Percentiles rank a stretch among this genome's conserved stretches.
phyloP scores from a whole-genome alignment of 2,797 vertebrate genomes.

The Cuniculus paca region DNA sequence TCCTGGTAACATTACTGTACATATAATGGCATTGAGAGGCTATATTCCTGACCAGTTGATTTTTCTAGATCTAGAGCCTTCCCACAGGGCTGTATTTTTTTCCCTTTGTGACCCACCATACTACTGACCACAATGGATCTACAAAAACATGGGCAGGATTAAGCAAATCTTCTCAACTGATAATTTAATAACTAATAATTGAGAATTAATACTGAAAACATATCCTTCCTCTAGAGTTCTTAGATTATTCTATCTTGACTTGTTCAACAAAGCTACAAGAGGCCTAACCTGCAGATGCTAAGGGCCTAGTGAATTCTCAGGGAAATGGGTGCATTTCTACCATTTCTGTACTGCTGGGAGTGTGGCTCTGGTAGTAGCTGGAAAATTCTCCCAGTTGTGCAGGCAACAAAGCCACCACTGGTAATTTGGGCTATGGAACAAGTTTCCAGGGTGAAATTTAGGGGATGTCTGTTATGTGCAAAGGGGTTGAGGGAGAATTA shows the following conservation, averaged over 20 bases:
- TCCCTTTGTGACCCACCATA: not conserved
- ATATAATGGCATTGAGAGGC: rapidly evolving
- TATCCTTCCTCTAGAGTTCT: not conserved
- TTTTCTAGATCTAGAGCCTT: not conserved
- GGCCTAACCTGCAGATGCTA: not conserved
- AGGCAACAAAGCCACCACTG: not conserved
- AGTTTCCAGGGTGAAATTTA: not conserved
- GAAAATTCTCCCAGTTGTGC: not conserved
- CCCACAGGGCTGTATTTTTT: not conserved
- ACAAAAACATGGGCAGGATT: not conserved
- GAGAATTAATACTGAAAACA: not conserved
- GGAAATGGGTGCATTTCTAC: not conserved
- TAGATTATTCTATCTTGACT: not conserved
- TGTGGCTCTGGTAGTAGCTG: not conserved
- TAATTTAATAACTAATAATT: not conserved
- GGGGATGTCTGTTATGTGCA: not conserved
- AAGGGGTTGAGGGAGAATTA: not conserved
- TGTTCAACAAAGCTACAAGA: not conserved
- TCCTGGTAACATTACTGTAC: not conserved
- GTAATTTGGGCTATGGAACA: not conserved
- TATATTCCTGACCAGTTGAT: not conserved
- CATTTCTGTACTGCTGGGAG: not conserved
- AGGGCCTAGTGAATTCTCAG: not conserved
- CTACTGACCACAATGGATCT: not conserved
- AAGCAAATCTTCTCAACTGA: not conserved